Conservation (phyloP, 2,797 vertebrate species). For the Paguma larvata region DNA sequence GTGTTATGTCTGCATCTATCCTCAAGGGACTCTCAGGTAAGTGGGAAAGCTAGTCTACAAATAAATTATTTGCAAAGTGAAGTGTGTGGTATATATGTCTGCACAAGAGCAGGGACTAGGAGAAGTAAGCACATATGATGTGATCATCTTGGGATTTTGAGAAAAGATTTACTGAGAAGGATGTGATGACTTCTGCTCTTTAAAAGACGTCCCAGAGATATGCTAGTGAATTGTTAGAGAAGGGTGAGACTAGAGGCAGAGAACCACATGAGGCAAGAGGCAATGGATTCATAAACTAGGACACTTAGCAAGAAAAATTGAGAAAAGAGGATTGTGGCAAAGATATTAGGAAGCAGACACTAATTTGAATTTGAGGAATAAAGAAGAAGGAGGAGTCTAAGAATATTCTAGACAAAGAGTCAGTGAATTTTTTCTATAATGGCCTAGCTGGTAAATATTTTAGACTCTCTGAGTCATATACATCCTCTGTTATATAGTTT, state of each 20-base stretch:
- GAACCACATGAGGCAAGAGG: background rate
- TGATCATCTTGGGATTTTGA: background rate
- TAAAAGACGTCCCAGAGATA: background rate
- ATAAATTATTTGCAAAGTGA: constrained; percentile 13
- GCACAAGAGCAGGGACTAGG: background rate
- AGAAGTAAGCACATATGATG: background rate
- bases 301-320: background rate
- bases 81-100: background rate
- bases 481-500: background rate
- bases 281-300: background rate
- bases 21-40: background rate
- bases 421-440: background rate
- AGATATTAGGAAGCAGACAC: background rate
- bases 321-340: background rate
- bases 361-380: background rate
- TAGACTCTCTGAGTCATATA: background rate
- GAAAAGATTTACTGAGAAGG: background rate
- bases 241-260: background rate
- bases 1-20: background rate
- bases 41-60: background rate
- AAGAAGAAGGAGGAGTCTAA: background rate
- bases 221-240: background rate
- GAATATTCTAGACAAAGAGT: background rate
- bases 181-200: background rate
- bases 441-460: background rate